Conservation (phyloP, 64 coral and sea anemone genomes). For the Dendronephthya gigantea region DNA sequence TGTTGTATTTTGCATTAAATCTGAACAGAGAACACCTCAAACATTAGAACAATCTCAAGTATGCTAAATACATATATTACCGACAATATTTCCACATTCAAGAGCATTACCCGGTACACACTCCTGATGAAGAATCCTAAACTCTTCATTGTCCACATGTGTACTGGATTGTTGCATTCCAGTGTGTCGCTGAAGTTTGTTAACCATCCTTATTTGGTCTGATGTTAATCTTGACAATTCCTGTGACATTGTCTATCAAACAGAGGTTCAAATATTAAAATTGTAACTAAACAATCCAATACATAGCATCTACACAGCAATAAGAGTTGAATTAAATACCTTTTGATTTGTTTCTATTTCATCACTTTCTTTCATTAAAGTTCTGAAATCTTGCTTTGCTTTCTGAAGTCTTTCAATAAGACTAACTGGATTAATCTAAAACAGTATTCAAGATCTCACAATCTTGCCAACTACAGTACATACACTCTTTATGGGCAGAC, state of each 20-base stretch:
- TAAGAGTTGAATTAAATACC: slow-evolving; percentile 13
- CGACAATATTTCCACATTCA: too few species aligned
- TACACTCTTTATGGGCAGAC: too few species aligned
- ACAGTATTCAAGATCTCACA: background rate
- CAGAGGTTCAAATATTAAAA: background rate
- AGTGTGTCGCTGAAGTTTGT: background rate
- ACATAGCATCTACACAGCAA: background rate
- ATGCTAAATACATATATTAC: too few species aligned
- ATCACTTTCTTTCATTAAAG: slow-evolving; percentile 24
- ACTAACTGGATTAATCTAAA: slow-evolving; percentile 77
- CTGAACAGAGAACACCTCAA: too few species aligned
- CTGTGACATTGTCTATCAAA: background rate
- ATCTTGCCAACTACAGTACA: background rate
- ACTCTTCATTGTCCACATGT: background rate
- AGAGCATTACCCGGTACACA: background rate
- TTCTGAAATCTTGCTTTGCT: slow-evolving; percentile 46
- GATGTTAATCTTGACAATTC: background rate
- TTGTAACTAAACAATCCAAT: background rate
- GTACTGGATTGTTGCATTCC: background rate
- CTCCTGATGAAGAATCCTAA: background rate
- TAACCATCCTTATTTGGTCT: background rate
- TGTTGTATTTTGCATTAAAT: background rate
- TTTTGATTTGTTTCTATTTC: slow-evolving; percentile 34
- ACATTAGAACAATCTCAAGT: too few species aligned
- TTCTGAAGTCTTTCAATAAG: slow-evolving; percentile 63